Evolutionary conservation across 92 coral and sea anemone species (phyloP).

Genomic region (Porites evermanni): DNA sequence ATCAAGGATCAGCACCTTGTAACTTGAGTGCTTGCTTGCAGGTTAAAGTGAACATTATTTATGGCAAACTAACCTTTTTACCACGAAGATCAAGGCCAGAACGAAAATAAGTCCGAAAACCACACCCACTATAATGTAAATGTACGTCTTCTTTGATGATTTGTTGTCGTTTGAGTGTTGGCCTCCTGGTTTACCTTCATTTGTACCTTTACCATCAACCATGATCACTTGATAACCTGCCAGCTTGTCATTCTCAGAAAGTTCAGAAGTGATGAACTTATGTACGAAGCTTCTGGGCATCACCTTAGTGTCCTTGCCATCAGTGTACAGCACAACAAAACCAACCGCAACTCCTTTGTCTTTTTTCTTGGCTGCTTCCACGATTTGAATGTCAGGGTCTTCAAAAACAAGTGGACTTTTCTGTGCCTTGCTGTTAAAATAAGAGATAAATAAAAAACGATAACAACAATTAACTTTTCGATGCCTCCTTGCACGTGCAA

Average conservation of each 20-base stretch:
- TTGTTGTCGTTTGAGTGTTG: not conserved
- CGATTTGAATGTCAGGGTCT: not conserved
- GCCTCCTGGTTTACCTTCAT: constrained; percentile 4
- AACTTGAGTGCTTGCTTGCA: too few relatives aligned
- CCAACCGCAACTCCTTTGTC: constrained; percentile 7
- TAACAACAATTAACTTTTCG: not conserved
- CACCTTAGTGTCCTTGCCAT: not conserved
- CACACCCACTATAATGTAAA: constrained; percentile 28
- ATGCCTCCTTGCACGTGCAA: too few relatives aligned
- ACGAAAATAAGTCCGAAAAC: constrained; percentile 9
- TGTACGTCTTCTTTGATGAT: constrained; percentile 8
- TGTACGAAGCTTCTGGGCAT: constrained; percentile 7
- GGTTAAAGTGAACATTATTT: not conserved
- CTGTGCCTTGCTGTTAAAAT: not conserved
- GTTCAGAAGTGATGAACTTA: not conserved
- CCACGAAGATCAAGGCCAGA: constrained; percentile 18
- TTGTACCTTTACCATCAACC: constrained; percentile 25
- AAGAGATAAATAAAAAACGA: not conserved
- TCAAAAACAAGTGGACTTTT: not conserved
- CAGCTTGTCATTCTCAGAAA: not conserved
- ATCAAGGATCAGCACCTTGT: too few relatives aligned
- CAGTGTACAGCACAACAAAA: constrained; percentile 16
- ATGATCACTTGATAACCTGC: constrained; percentile 35
- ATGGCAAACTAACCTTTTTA: constrained; percentile 25
- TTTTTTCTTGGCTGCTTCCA: not conserved